These are phyloP conservation scores for Dendrocincla fuliginosa DNA, from an alignment of 2,797 vertebrate genomes.

Conservation along the genomic window DNA sequence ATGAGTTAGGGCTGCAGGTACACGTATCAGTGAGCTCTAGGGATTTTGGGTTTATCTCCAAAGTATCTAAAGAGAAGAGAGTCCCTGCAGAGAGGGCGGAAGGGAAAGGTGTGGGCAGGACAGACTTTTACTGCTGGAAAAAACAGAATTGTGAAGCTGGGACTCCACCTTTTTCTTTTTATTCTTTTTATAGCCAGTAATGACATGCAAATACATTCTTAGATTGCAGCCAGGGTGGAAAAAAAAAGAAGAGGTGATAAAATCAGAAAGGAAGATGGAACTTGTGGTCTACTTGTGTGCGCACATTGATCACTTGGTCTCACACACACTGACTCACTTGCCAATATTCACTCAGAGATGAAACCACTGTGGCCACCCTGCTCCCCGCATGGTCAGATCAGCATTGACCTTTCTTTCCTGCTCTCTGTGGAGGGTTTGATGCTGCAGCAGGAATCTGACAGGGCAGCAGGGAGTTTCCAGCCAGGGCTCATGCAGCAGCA, in stretches of 20 bases:
- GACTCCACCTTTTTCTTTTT: neutral
- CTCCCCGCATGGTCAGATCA: neutral
- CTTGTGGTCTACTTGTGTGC: neutral
- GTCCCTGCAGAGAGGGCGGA: neutral
- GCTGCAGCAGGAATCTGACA: neutral
- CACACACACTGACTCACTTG: neutral
- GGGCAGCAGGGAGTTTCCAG: constrained; percentile 28
- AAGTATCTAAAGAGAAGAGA: neutral
- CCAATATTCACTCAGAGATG: neutral
- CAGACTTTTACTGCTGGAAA: constrained; percentile 38
- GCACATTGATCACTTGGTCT: neutral
- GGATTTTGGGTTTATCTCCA: neutral
- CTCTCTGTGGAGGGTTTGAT: neutral
- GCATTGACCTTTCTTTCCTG: neutral
- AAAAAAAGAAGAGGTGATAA: neutral
- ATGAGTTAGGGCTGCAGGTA: neutral
- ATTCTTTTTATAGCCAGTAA: constrained; percentile 15
- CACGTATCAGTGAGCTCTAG: neutral
- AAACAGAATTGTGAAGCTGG: neutral
- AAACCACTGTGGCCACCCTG: neutral
- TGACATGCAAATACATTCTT: constrained; percentile 52
- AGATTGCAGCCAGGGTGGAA: constrained; percentile 63
- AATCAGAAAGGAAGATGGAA: constrained; percentile 56
- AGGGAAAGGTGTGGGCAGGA: constrained; percentile 41
- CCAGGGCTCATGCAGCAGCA: neutral